Evolutionary conservation across 2,797 vertebrate genomes (phyloP).

Genomic region (Ibycter americanus): DNA sequence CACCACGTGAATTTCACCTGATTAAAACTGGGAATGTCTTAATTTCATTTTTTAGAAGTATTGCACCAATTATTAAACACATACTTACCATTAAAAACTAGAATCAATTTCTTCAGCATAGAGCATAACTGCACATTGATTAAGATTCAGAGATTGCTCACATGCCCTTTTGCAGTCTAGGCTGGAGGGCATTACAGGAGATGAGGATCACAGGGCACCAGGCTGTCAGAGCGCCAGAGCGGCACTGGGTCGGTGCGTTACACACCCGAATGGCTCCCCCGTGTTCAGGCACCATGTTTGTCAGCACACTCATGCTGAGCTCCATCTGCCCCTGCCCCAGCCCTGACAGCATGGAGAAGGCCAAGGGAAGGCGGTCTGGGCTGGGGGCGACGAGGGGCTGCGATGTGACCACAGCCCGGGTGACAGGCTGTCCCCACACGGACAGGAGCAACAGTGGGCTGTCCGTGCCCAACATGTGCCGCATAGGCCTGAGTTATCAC

Average conservation of each 20-base stretch:
- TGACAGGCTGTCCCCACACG: neutral
- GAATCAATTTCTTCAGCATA: neutral
- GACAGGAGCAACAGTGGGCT: neutral
- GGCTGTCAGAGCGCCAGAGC: neutral
- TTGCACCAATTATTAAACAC: neutral
- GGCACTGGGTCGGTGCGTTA: neutral
- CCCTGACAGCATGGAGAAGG: neutral
- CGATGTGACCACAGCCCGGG: neutral
- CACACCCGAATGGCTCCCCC: neutral
- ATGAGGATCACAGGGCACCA: neutral
- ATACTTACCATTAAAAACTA: neutral
- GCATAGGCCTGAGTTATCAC: neutral
- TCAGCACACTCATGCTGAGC: neutral
- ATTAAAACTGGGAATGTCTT: neutral
- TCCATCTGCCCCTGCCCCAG: neutral
- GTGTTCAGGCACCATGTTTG: neutral
- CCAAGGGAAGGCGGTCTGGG: neutral
- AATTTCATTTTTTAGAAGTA: neutral
- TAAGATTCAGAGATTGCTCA: neutral
- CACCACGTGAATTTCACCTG: neutral
- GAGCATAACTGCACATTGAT: neutral
- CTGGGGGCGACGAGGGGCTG: neutral
- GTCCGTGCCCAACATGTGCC: neutral
- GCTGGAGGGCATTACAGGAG: too few species aligned
- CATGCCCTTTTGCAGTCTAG: neutral